Evolutionary conservation across 2,113 vertebrate species (phyloP).

Genomic region (Dipodomys spectabilis): DNA sequence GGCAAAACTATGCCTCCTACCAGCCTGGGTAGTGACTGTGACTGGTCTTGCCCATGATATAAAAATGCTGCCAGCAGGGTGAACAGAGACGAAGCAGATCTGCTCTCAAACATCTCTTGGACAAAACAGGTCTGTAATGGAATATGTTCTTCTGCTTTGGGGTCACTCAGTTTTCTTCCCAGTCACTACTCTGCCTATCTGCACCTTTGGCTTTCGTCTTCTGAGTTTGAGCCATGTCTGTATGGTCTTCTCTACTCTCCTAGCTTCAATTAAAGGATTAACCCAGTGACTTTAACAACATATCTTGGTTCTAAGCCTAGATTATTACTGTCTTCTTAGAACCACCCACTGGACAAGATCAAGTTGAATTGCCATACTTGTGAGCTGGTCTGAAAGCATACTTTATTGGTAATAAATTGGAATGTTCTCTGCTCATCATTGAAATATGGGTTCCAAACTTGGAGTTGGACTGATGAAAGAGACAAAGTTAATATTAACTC

Average conservation of each 20-base stretch:
- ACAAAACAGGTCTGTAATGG: accelerated
- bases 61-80: background rate
- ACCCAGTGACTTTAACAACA: background rate
- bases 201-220: background rate
- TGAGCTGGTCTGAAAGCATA: background rate
- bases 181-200: background rate
- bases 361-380: background rate
- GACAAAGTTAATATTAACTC: background rate
- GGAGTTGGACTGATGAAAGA: background rate
- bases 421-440: background rate
- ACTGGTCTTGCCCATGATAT: background rate
- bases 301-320: background rate
- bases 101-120: background rate
- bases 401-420: background rate
- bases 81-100: background rate
- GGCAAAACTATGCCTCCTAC: background rate
- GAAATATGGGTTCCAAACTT: background rate
- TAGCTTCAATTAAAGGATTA: background rate
- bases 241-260: too few species aligned
- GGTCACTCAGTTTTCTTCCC: too few species aligned
- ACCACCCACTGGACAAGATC: too few species aligned
- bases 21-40: background rate
- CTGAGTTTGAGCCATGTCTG: background rate
- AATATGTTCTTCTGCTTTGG: background rate
- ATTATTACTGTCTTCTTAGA: background rate